Percentiles rank a stretch among this genome's conserved stretches.
These are phyloP conservation scores for Epizoanthus illoricatus DNA, from an alignment of 92 coral and sea anemone genomes.

Conservation along the genomic window DNA sequence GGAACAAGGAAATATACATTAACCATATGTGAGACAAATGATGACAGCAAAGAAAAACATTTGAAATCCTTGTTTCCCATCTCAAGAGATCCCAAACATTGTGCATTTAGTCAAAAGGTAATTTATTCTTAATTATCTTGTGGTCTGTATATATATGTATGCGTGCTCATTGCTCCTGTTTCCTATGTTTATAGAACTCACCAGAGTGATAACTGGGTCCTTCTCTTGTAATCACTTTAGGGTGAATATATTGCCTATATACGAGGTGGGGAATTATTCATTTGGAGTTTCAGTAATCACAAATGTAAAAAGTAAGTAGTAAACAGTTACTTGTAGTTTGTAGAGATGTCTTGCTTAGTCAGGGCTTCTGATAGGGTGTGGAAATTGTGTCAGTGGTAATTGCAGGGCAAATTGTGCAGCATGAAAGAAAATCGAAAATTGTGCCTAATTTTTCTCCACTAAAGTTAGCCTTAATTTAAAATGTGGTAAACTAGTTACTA, in stretches of 20 bases:
- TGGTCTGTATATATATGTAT: background rate
- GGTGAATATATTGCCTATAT: constrained; percentile 48
- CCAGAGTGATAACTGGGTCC: background rate
- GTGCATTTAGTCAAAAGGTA: constrained; percentile 63
- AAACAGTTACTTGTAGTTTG: too few relatives aligned
- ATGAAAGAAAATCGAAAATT: too few relatives aligned
- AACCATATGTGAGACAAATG: constrained; percentile 44
- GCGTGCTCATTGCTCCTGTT: background rate
- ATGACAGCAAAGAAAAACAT: constrained; percentile 34
- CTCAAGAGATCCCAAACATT: constrained; percentile 50
- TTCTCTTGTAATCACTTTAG: constrained; percentile 7
- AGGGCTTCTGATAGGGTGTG: too few relatives aligned
- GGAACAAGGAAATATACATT: constrained; percentile 10
- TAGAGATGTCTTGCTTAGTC: too few relatives aligned
- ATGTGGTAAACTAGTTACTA: too few relatives aligned
- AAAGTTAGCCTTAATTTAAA: too few relatives aligned
- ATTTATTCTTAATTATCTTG: background rate
- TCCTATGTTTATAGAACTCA: too few relatives aligned
- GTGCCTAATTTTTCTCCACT: too few relatives aligned
- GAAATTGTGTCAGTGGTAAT: background rate
- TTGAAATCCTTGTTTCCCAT: constrained; percentile 35
- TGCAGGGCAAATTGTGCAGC: too few relatives aligned
- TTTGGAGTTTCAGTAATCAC: constrained; percentile 53
- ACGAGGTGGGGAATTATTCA: constrained; percentile 24
- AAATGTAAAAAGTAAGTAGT: constrained; percentile 54